Conservation (phyloP, 2,888 invertebrate genomes). For the Zaprionus obscuricornis region DNA sequence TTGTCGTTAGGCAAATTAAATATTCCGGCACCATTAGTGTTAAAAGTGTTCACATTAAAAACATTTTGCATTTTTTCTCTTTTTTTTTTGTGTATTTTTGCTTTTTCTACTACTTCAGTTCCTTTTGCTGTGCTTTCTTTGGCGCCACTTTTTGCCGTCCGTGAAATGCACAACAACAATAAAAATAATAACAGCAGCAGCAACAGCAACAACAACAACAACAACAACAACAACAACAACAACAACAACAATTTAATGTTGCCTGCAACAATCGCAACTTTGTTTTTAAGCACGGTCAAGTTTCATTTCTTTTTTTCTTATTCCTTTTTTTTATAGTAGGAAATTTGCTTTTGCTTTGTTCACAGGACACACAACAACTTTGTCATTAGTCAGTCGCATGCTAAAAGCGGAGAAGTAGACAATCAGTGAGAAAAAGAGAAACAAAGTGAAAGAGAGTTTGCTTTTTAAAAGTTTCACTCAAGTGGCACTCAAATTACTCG, state of each 20-base stretch:
- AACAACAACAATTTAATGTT: conserved; percentile 3
- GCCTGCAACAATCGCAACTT: conserved; percentile 47
- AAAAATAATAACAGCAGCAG: conserved; percentile 3
- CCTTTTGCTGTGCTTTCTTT: conserved; percentile 11
- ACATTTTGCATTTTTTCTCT: conserved; percentile 77
- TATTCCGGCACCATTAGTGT: conserved; percentile 83
- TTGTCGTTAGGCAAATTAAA: conserved; percentile 72
- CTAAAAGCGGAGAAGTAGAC: conserved; percentile 10
- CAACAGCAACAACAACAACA: conserved; percentile 3
- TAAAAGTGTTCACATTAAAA: conserved; percentile 81
- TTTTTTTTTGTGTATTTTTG: too few relatives aligned
- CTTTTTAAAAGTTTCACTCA: conserved; percentile 50
- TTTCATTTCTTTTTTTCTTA: conserved; percentile 18
- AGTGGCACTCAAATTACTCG: conserved; percentile 26
- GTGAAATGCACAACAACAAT: conserved; percentile 30
- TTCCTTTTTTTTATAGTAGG: background rate
- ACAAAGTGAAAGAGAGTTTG: background rate
- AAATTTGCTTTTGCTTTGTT: conserved; percentile 29
- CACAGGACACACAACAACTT: conserved; percentile 53
- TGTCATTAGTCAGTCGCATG: conserved; percentile 57
- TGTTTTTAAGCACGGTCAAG: conserved; percentile 70
- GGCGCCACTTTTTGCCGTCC: conserved; percentile 17
- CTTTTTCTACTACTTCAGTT: too few relatives aligned
- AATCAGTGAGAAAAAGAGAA: background rate
- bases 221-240: background rate